phyloP scores from a whole-genome alignment of 2,797 vertebrate species.

The Tinamus major region DNA sequence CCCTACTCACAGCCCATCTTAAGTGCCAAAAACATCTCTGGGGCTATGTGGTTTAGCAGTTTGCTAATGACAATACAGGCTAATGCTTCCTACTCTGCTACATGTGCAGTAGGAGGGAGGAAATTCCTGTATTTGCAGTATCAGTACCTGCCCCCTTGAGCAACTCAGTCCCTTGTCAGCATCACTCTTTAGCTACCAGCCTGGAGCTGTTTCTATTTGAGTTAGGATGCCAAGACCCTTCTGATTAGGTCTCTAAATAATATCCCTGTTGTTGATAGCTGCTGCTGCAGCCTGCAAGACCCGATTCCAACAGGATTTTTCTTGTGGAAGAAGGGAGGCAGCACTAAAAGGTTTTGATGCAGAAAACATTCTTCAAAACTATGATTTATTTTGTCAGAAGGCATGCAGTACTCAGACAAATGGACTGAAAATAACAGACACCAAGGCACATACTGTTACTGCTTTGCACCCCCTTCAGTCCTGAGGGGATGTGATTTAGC shows the following conservation, averaged over 20 bases:
- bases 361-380: constrained; percentile 27
- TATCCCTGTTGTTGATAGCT: background rate
- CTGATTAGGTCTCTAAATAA: background rate
- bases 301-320: background rate
- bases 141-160: background rate
- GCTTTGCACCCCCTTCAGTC: background rate
- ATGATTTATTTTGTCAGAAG: constrained; percentile 32
- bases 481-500: background rate
- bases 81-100: background rate
- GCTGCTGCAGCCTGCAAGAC: background rate
- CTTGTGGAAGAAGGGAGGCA: background rate
- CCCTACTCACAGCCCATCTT: background rate
- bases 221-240: background rate
- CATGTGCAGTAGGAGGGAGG: background rate
- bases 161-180: background rate
- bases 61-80: background rate
- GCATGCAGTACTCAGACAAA: background rate
- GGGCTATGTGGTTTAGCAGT: background rate
- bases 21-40: background rate
- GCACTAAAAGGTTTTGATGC: background rate
- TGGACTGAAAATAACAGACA: background rate
- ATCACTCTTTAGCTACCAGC: background rate
- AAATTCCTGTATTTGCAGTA: background rate
- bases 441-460: background rate
- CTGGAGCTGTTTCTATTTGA: background rate